Evolutionary conservation across 1,140 invertebrate species (phyloP).

Genomic region (Hyles euphorbiae): DNA sequence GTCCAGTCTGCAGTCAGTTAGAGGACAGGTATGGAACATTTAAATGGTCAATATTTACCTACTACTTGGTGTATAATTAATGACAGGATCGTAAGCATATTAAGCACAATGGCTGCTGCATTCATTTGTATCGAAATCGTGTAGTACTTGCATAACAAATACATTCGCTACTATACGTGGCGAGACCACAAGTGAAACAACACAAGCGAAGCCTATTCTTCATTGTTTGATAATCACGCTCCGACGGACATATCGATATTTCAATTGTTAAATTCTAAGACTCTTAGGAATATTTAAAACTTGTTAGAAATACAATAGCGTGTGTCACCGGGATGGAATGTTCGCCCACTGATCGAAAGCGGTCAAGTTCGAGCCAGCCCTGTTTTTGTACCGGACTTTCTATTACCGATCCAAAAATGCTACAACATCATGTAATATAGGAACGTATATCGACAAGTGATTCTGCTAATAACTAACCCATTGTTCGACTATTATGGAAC

Average conservation of each 20-base stretch:
- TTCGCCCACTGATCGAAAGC: slow-evolving; percentile 25
- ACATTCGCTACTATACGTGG: no score
- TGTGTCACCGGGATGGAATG: slow-evolving; percentile 38
- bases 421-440: no score
- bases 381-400: not conserved
- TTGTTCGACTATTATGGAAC: not conserved
- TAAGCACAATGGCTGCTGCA: slow-evolving; percentile 5
- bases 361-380: not conserved
- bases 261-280: slow-evolving; percentile 34
- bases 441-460: no score
- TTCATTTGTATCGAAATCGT: no score
- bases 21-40: no score
- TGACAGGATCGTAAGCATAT: no score
- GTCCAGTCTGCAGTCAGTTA: no score
- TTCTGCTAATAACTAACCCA: not conserved
- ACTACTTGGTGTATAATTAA: no score
- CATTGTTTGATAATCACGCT: slow-evolving; percentile 28
- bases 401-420: not conserved
- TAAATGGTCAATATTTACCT: no score
- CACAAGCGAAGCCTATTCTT: slow-evolving; percentile 9
- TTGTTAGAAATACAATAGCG: slow-evolving; percentile 33
- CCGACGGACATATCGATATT: slow-evolving; percentile 17
- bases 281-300: slow-evolving; percentile 31
- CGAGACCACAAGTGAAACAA: no score
- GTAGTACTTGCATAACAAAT: no score